Evolutionary conservation across 1,140 invertebrate species (phyloP).

Genomic region (Centruroides vittatus): DNA sequence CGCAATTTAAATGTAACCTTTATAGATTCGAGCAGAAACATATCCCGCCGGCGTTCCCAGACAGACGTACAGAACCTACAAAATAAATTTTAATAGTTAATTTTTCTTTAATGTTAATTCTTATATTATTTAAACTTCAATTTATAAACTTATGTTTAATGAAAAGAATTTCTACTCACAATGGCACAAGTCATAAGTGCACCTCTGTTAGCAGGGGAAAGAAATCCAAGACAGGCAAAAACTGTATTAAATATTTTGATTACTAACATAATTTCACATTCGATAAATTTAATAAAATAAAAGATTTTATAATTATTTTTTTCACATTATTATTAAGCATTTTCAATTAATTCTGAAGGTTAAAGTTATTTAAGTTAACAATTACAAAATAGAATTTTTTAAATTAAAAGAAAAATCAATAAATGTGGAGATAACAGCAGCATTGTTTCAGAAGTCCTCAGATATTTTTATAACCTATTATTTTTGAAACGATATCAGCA

Average conservation of each 20-base stretch:
- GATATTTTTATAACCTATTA: no score
- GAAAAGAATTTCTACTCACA: conserved; percentile 34
- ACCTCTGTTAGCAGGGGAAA: conserved; percentile 95
- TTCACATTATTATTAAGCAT: no score
- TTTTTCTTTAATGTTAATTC: not conserved
- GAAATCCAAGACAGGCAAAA: conserved; percentile 94
- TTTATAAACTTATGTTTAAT: no score
- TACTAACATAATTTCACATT: not conserved
- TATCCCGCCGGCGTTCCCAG: conserved; percentile 92
- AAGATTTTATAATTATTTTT: no score
- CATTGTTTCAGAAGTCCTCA: no score
- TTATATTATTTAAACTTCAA: not conserved
- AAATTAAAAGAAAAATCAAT: no score
- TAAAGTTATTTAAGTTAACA: no score
- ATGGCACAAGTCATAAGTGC: conserved; percentile 96
- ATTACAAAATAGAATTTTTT: no score
- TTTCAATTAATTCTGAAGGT: no score
- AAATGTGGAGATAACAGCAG: no score
- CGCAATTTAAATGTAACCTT: conserved; percentile 44
- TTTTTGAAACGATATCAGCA: no score
- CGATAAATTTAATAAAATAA: not conserved
- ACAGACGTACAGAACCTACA: conserved; percentile 64
- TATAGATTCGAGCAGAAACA: conserved; percentile 89
- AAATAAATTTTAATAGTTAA: not conserved
- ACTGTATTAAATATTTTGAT: conserved; percentile 33